Conservation (phyloP, 92 coral and sea anemone genomes). For the Zoanthus gigantus region DNA sequence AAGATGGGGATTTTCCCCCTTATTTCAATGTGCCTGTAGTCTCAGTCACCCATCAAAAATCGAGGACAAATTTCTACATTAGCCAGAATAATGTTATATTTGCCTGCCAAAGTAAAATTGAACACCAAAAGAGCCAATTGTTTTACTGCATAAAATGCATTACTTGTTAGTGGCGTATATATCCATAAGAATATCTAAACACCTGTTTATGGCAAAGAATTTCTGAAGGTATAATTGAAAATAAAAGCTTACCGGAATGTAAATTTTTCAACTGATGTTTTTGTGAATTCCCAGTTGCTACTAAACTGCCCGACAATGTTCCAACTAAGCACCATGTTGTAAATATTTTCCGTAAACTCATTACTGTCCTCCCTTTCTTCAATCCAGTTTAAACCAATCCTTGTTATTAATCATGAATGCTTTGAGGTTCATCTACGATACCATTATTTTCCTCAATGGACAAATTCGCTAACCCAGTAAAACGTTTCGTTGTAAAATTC, state of each 20-base stretch:
- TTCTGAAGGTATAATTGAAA: not conserved
- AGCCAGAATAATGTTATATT: no score
- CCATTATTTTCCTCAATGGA: not conserved
- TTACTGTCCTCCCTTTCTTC: not conserved
- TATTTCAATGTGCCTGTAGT: no score
- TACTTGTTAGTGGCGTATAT: not conserved
- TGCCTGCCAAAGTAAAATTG: no score
- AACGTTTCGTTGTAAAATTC: not conserved
- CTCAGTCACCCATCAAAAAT: no score
- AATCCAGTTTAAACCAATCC: no score
- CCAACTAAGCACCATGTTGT: not conserved
- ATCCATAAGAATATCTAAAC: no score
- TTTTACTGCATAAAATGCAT: no score
- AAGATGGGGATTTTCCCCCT: no score
- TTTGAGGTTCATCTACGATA: not conserved
- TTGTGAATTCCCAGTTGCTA: not conserved
- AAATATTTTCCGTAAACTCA: not conserved
- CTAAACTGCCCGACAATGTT: not conserved
- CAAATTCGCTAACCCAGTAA: not conserved
- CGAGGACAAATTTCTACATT: no score
- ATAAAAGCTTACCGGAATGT: not conserved
- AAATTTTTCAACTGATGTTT: not conserved
- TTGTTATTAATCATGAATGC: not conserved
- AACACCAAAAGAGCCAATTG: no score
- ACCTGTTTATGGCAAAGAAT: no score